A percentile compares a stretch with the other conserved stretches of the same genome.
Evolutionary conservation across 2,797 vertebrate genomes (phyloP).

Genomic region (Chelidonichthys spinosus): DNA sequence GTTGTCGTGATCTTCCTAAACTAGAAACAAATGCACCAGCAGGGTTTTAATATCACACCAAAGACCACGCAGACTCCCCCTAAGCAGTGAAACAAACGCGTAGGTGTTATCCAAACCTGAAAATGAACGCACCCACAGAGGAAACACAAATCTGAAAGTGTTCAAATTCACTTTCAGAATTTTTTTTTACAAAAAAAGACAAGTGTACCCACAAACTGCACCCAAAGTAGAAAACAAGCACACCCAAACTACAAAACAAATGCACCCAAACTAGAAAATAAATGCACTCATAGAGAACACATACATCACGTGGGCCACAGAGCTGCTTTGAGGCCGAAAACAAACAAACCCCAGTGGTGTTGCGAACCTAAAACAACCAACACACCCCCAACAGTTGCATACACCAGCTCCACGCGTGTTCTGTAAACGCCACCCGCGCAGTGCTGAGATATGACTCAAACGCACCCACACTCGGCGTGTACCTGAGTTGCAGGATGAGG

Average conservation of each 20-base stretch:
- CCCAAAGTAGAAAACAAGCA: background rate
- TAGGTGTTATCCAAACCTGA: background rate
- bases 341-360: background rate
- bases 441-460: background rate
- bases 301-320: background rate
- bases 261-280: background rate
- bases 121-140: background rate
- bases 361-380: background rate
- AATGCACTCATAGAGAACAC: background rate
- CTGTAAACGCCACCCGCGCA: no score
- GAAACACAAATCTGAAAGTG: no score
- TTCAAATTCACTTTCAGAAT: no score
- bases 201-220: no score
- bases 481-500: conserved; percentile 99
- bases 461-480: conserved; percentile 27
- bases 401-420: background rate
- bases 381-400: background rate
- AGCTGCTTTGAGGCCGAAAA: background rate
- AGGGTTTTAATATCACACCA: no score
- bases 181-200: no score
- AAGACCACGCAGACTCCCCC: no score
- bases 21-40: conserved; percentile 1
- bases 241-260: background rate
- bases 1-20: background rate
- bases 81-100: background rate